A percentile compares a stretch with the other conserved stretches of the same genome.
These are phyloP conservation scores for Sphaerophoria taeniata DNA, from an alignment of 2,888 invertebrate species.

Conservation along the genomic window DNA sequence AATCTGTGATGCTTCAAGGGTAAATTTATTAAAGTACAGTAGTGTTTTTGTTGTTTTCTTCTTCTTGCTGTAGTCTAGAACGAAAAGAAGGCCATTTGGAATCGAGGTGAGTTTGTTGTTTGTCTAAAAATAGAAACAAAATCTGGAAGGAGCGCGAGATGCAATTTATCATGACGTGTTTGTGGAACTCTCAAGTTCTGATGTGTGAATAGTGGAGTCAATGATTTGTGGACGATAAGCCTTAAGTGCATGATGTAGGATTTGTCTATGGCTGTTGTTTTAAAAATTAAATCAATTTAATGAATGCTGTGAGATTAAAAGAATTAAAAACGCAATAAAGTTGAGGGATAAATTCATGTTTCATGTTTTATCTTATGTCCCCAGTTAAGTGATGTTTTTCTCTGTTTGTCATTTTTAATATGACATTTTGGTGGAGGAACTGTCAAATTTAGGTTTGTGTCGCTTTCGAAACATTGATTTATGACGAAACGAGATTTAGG, in stretches of 20 bases:
- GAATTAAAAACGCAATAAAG: constrained; percentile 9
- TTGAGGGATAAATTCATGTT: constrained; percentile 10
- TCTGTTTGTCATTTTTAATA: neutral
- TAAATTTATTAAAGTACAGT: constrained; percentile 46
- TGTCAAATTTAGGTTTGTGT: neutral
- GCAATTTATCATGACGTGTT: constrained; percentile 49
- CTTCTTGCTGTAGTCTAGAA: neutral
- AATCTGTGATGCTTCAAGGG: constrained; percentile 43
- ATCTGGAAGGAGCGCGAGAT: constrained; percentile 11
- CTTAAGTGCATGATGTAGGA: constrained; percentile 16
- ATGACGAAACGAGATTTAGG: too few relatives aligned
- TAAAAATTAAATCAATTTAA: constrained; percentile 9
- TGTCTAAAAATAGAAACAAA: constrained; percentile 57
- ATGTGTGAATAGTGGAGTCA: constrained; percentile 48
- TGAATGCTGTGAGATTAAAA: constrained; percentile 14
- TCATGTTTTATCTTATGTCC: neutral
- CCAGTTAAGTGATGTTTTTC: neutral
- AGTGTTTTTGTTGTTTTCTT: neutral
- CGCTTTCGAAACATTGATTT: too few relatives aligned
- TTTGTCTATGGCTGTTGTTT: constrained; percentile 5
- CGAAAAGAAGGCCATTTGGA: constrained; percentile 23
- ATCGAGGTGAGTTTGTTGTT: constrained; percentile 22
- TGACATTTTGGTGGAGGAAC: neutral
- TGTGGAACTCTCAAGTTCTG: constrained; percentile 24
- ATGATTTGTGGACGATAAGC: constrained; percentile 60